Base-by-base conservation (phyloP, 2,797 vertebrate genomes). In the Ficedula albicollis region DNA sequence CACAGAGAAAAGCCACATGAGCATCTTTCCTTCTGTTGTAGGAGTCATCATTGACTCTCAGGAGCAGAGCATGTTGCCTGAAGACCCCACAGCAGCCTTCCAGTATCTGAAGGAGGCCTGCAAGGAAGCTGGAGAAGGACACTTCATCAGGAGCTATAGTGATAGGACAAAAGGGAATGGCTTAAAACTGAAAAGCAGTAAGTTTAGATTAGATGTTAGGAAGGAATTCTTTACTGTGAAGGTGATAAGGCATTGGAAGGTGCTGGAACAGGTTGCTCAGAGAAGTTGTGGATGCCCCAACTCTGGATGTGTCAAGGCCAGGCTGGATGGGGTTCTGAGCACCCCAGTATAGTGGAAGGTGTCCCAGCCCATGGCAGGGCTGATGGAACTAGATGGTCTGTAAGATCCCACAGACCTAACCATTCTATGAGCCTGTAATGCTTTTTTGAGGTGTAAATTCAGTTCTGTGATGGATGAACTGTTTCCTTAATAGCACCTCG, bases 151-250 rank as follows among this genome's bases (percentile, higher is more conserved):
- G 4, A 89, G 12, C 26, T 39, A 5, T 39, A 39, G 38, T 6
- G 3, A 34, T 5, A 58, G 25, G 15, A 46, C n/a, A 34, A 27
- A 15, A 29, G 8, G 1, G 6, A 58, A 58, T 32, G 26, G 30
- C 21, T 84, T 58, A 13, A 39, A 58, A 34, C 12, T 34, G 38
- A 39, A 72, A 64, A 17, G 11, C 0, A 0, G 3, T 18, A 32
- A 22, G 34, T 51, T 70, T 58, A 46, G 27, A 36, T 38, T 55
- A 69, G 41, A 44, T 89, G 7, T 56, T 38, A 17, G 4, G 29
- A 44, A 13, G 10, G 26, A 58, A 70, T 39, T 39, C 11, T 29
- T 70, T 52, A 30, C 34, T 46, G 3, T n/a, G 20, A 26, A 30
- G 4, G 15, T 58, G 12, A 25, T 32, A 56, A 70, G 21, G 30